Percentiles rank a stretch among this genome's conserved stretches.
Conservation (phyloP, 2,888 invertebrate genomes). For the Lasioglossum leucozonium region DNA sequence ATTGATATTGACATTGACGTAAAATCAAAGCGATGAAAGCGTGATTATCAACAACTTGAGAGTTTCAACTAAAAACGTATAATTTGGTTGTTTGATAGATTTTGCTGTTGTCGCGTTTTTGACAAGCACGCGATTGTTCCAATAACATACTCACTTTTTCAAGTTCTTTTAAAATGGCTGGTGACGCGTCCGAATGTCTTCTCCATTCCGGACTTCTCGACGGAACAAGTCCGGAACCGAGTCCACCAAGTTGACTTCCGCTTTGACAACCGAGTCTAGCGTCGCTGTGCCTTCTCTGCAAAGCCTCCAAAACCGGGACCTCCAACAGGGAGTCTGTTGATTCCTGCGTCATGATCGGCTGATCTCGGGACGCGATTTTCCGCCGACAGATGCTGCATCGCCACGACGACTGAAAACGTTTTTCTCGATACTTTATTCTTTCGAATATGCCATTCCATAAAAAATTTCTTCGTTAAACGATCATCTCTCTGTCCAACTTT, state of each 20-base stretch:
- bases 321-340: conserved; percentile 94
- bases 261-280: conserved; percentile 88
- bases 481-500: background rate
- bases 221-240: conserved; percentile 90
- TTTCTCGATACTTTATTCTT: background rate
- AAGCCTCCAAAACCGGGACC: conserved; percentile 91
- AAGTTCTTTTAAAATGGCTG: conserved; percentile 94
- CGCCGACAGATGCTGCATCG: conserved; percentile 95
- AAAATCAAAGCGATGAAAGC: conserved; percentile 41
- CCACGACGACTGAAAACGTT: conserved; percentile 87
- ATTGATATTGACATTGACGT: conserved; percentile 21
- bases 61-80: background rate
- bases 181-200: conserved; percentile 94
- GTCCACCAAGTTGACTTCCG: conserved; percentile 82
- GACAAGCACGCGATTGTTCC: background rate
- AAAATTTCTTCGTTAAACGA: background rate
- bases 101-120: background rate
- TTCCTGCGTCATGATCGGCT: conserved; percentile 90
- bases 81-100: background rate
- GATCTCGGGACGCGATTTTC: conserved; percentile 91
- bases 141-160: conserved; percentile 89
- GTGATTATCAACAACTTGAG: conserved; percentile 15
- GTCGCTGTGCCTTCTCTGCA: conserved; percentile 93
- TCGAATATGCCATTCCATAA: background rate
- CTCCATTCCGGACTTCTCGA: conserved; percentile 93